phyloP scores from a whole-genome alignment of 2,113 vertebrate genomes.

The Mus spicilegus region DNA sequence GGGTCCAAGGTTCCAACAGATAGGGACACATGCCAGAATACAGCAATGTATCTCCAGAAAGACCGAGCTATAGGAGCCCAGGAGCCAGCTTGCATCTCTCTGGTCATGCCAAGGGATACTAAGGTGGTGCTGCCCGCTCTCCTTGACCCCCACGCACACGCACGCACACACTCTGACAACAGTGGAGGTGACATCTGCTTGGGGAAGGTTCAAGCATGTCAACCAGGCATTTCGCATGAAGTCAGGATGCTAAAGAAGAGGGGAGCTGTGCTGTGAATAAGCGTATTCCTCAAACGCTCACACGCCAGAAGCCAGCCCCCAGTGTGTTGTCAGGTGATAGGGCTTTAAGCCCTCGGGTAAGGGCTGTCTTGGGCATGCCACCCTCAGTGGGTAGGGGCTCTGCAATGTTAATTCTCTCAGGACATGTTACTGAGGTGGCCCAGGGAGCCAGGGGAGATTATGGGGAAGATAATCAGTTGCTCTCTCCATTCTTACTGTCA shows the following conservation, averaged over 20 bases:
- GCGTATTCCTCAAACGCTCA: background rate
- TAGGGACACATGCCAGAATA: background rate
- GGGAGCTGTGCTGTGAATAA: background rate
- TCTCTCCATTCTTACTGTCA: background rate
- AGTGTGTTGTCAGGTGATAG: background rate
- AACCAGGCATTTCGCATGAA: background rate
- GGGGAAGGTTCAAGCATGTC: no score
- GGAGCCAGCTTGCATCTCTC: background rate
- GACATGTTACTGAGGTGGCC: no score
- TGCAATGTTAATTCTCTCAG: background rate
- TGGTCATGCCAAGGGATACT: background rate
- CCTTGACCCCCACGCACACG: background rate
- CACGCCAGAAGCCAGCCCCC: background rate
- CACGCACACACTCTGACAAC: no score
- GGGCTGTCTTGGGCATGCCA: background rate
- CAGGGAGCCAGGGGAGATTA: background rate
- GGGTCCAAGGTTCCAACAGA: background rate
- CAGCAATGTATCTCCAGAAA: background rate
- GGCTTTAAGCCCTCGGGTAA: background rate
- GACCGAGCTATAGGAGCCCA: background rate
- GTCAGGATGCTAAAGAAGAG: background rate
- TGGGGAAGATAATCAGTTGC: background rate
- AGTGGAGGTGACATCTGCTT: background rate
- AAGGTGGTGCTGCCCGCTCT: no score
- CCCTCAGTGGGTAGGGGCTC: background rate